Percentiles rank a stretch among this genome's conserved stretches.
phyloP scores from a whole-genome alignment of 2,888 invertebrate genomes.

The Ecliptopera silaceata region DNA sequence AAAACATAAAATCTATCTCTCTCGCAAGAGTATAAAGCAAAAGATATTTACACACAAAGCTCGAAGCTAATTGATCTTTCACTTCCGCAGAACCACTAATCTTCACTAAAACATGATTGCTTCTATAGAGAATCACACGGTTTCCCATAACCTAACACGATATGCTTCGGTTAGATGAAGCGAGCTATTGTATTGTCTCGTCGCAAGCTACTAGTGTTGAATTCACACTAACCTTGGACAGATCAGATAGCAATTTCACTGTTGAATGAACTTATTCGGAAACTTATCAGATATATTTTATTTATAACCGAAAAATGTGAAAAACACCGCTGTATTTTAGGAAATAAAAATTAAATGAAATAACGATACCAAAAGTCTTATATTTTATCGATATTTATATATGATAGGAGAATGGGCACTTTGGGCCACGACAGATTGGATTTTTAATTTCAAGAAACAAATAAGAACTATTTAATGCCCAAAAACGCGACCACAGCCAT shows the following conservation, averaged over 20 bases:
- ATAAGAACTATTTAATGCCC: too few species aligned
- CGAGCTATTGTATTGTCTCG: neutral
- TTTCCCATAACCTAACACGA: slow-evolving; percentile 2
- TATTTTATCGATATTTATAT: too few species aligned
- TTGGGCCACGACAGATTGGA: too few species aligned
- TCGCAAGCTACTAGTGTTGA: neutral
- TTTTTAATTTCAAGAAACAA: too few species aligned
- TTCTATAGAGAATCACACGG: slow-evolving; percentile 13
- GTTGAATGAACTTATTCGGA: neutral
- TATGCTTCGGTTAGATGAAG: slow-evolving; percentile 2
- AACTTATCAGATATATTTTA: neutral
- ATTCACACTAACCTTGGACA: neutral
- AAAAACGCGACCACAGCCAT: too few species aligned
- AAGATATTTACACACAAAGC: neutral
- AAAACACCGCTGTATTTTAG: too few species aligned
- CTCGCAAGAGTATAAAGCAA: too few species aligned
- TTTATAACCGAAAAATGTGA: too few species aligned
- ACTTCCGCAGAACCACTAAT: slow-evolving; percentile 14
- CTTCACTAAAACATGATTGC: slow-evolving; percentile 16
- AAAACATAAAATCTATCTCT: too few species aligned
- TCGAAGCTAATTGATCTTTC: slow-evolving; percentile 11
- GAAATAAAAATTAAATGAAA: too few species aligned
- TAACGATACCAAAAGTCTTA: too few species aligned
- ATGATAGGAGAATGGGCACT: too few species aligned
- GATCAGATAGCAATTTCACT: neutral